Evolutionary conservation across 2,797 vertebrate genomes (phyloP).

Genomic region (Catamblyrhynchus diadema): DNA sequence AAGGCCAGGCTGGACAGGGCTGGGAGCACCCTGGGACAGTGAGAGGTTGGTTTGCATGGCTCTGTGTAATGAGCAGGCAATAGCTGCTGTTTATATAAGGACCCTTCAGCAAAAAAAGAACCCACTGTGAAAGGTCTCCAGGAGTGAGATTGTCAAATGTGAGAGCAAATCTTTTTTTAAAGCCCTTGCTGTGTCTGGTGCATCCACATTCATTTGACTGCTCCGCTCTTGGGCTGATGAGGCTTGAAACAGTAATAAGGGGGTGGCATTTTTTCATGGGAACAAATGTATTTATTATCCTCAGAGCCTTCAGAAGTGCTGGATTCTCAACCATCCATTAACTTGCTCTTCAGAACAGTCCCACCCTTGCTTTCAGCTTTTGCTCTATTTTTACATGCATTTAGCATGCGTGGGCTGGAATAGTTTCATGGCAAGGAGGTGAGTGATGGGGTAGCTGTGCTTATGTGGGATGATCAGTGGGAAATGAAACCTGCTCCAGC

Average conservation of each 20-base stretch:
- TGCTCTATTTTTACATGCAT: conserved; percentile 5
- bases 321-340: conserved; percentile 32
- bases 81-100: not conserved
- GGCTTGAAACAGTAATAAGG: conserved; percentile 28
- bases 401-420: conserved; percentile 17
- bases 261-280: conserved; percentile 14
- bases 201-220: not conserved
- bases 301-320: not conserved
- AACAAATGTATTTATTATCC: conserved; percentile 17
- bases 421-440: not conserved
- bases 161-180: not conserved
- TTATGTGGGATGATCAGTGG: not conserved
- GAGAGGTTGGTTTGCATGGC: not conserved
- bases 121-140: not conserved
- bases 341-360: not conserved
- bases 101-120: not conserved
- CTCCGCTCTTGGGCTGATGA: conserved; percentile 37
- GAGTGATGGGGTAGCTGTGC: not conserved
- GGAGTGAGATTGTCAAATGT: not conserved
- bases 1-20: fast-evolving
- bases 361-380: conserved; percentile 37
- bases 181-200: not conserved
- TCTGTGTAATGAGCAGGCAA: not conserved
- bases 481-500: not conserved
- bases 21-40: not conserved